These are phyloP conservation scores for Mylabris sibirica DNA, from an alignment of 2,888 invertebrate genomes.

Conservation along the genomic window DNA sequence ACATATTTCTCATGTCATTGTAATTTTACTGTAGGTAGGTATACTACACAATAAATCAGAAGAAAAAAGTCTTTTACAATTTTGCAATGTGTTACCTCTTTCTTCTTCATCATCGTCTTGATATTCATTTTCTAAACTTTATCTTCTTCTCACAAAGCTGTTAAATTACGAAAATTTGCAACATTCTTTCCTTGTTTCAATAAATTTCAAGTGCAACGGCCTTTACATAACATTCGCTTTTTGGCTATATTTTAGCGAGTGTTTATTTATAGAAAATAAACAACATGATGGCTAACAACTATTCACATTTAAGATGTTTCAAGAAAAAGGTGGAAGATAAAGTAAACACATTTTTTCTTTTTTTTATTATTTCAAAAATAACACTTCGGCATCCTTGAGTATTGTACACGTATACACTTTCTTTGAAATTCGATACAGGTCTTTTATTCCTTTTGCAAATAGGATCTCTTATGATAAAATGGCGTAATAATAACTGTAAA, in stretches of 20 bases:
- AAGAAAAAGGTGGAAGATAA: background rate
- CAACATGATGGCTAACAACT: background rate
- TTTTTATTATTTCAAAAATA: background rate
- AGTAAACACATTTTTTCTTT: background rate
- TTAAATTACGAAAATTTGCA: background rate
- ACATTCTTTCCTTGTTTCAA: slow-evolving; percentile 19
- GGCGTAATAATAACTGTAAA: slow-evolving; percentile 1
- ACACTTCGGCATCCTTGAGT: background rate
- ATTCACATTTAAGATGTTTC: background rate
- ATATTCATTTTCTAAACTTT: background rate
- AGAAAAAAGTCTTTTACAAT: slow-evolving; percentile 1
- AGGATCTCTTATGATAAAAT: background rate
- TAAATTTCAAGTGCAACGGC: slow-evolving; percentile 29
- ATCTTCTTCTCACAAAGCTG: background rate
- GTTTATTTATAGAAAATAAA: slow-evolving; percentile 20
- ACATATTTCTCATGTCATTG: slow-evolving; percentile 1
- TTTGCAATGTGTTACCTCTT: slow-evolving; percentile 1
- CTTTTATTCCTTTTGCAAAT: background rate
- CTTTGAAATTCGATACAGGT: background rate
- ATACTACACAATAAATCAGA: background rate
- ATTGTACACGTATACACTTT: background rate
- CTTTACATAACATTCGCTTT: slow-evolving; percentile 27
- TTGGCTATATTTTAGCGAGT: slow-evolving; percentile 19
- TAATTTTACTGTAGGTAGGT: background rate
- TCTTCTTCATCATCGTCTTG: background rate